Evolutionary conservation across 2,797 vertebrate genomes (phyloP).

Genomic region (Lophotriccus pileatus): DNA sequence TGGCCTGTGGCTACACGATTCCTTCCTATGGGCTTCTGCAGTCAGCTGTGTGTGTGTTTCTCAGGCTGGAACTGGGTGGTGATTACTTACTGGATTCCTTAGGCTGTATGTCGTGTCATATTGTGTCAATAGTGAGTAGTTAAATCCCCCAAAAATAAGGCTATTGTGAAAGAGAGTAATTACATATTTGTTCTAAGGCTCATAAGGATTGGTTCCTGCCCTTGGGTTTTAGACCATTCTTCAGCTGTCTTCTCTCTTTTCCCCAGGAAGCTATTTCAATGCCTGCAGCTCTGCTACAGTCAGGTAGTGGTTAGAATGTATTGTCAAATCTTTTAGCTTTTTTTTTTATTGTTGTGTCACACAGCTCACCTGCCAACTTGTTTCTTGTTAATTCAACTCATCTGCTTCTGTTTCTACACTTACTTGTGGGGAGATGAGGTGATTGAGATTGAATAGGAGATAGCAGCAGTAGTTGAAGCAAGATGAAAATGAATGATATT

Average conservation of each 20-base stretch:
- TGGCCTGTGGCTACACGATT: constrained; percentile 20
- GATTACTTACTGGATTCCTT: constrained; percentile 20
- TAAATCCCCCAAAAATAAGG: constrained; percentile 24
- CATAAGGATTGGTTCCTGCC: constrained; percentile 5
- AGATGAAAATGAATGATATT: constrained; percentile 83
- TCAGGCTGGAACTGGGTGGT: neutral
- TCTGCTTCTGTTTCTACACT: constrained; percentile 71
- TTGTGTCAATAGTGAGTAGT: constrained; percentile 44
- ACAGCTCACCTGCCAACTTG: constrained; percentile 79
- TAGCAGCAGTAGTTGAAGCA: constrained; percentile 73
- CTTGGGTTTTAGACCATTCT: constrained; percentile 49
- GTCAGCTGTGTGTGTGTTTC: neutral
- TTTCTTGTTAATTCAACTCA: constrained; percentile 80
- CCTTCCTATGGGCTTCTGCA: neutral
- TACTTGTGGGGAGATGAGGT: constrained; percentile 73
- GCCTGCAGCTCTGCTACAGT: constrained; percentile 65
- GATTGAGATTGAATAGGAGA: constrained; percentile 65
- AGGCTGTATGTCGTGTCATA: constrained; percentile 15
- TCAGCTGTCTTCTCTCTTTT: constrained; percentile 55
- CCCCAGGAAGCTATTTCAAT: constrained; percentile 65
- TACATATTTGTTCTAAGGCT: constrained; percentile 26
- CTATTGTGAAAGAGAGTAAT: constrained; percentile 11
- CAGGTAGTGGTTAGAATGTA: constrained; percentile 86
- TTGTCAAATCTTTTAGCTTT: constrained; percentile 71
- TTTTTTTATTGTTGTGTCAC: constrained; percentile 70